Evolutionary conservation across 1,140 invertebrate species (phyloP).

Genomic region (Drosophila kohkoa): DNA sequence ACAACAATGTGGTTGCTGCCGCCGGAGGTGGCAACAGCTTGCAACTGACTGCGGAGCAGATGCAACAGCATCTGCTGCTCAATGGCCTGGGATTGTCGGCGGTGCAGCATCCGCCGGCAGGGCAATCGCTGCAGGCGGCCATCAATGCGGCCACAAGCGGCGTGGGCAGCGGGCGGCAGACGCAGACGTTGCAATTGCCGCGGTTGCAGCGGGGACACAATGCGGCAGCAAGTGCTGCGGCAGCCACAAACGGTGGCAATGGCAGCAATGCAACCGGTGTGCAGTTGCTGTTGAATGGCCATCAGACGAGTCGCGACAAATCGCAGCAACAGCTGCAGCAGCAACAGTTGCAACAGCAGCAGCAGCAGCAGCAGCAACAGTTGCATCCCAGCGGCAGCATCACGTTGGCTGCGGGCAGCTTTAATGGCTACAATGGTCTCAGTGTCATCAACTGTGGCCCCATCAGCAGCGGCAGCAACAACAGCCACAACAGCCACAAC

Average conservation of each 20-base stretch:
- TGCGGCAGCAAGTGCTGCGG: conserved; percentile 8
- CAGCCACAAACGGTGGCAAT: conserved; percentile 12
- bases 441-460: conserved; percentile 32
- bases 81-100: conserved; percentile 74
- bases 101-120: conserved; percentile 59
- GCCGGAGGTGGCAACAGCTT: conserved; percentile 7
- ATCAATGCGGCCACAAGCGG: conserved; percentile 51
- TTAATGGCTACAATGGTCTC: conserved; percentile 68
- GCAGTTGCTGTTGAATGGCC: conserved; percentile 63
- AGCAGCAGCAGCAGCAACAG: conserved; percentile 20
- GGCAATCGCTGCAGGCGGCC: conserved; percentile 52
- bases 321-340: conserved; percentile 36
- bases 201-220: conserved; percentile 59
- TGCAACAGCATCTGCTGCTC: conserved; percentile 70
- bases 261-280: conserved; percentile 32
- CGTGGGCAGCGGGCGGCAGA: conserved; percentile 24
- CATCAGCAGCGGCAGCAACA: conserved; percentile 53
- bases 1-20: conserved; percentile 1
- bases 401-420: conserved; percentile 62
- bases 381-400: conserved; percentile 38
- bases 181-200: conserved; percentile 68
- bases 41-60: conserved; percentile 67
- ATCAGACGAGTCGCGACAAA: conserved; percentile 40
- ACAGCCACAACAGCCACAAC: conserved; percentile 35
- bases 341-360: conserved; percentile 31